These are phyloP conservation scores for Atractosteus spatula DNA, from an alignment of 2,113 vertebrate species.

Conservation along the genomic window DNA sequence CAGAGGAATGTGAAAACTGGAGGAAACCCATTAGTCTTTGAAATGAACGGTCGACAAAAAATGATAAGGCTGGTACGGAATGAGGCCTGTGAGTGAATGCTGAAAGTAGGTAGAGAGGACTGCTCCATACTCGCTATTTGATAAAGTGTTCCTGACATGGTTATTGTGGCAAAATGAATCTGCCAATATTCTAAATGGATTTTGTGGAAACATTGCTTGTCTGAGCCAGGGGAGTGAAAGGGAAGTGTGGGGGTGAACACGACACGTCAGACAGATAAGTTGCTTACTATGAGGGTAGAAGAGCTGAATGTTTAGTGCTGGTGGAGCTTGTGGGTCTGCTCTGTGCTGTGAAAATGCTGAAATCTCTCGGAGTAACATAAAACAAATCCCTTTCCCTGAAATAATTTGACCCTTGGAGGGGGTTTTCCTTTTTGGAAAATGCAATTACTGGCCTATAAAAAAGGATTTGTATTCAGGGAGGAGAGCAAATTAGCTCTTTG, in stretches of 20 bases:
- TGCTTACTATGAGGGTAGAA: background rate
- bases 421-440: background rate
- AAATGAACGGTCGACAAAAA: background rate
- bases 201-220: background rate
- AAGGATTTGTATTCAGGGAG: background rate
- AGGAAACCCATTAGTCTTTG: background rate
- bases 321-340: background rate
- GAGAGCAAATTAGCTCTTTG: background rate
- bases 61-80: background rate
- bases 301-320: background rate
- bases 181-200: constrained; percentile 1
- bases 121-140: background rate
- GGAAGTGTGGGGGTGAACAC: background rate
- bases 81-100: background rate
- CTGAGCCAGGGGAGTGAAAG: too few relatives aligned
- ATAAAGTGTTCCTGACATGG: background rate
- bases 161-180: constrained; percentile 3
- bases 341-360: background rate
- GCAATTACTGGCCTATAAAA: background rate
- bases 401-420: background rate
- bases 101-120: background rate
- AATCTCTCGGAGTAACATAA: background rate
- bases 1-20: too few relatives aligned
- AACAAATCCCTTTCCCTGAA: background rate
- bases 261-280: constrained; percentile 1